A percentile compares a stretch with the other conserved stretches of the same genome.
Conservation (phyloP, 2,888 invertebrate species). For the Apoda limacodes region DNA sequence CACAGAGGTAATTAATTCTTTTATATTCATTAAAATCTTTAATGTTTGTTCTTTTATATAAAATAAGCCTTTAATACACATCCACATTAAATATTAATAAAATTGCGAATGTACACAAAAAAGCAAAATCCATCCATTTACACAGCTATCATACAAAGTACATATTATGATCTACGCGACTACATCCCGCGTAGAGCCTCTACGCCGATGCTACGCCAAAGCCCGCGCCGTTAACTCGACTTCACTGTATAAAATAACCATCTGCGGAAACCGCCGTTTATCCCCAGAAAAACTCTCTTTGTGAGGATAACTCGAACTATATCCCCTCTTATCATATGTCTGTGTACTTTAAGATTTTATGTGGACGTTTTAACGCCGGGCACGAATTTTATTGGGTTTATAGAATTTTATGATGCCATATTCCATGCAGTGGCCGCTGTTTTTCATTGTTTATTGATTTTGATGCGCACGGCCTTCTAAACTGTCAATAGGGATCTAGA, state of each 20-base stretch:
- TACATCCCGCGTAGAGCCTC: constrained; percentile 21
- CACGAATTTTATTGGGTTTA: constrained; percentile 69
- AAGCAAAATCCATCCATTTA: no score
- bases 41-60: not conserved
- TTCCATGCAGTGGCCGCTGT: constrained; percentile 58
- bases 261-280: constrained; percentile 58
- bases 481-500: constrained; percentile 31
- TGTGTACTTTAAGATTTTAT: constrained; percentile 69
- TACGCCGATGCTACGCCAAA: constrained; percentile 25
- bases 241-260: constrained; percentile 68
- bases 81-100: no score
- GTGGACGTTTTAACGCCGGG: constrained; percentile 64
- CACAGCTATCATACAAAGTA: no score
- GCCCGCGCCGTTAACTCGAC: constrained; percentile 52
- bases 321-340: constrained; percentile 69
- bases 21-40: no score
- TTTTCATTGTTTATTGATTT: constrained; percentile 66
- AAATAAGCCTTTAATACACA: no score
- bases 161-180: no score
- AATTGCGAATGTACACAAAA: no score
- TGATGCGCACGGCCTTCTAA: constrained; percentile 35
- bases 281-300: constrained; percentile 62
- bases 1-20: no score
- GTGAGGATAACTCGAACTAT: constrained; percentile 59
- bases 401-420: constrained; percentile 66